A percentile compares a stretch with the other conserved stretches of the same genome.
Conservation (phyloP, 64 coral and sea anemone species). For the Pocillopora verrucosa region DNA sequence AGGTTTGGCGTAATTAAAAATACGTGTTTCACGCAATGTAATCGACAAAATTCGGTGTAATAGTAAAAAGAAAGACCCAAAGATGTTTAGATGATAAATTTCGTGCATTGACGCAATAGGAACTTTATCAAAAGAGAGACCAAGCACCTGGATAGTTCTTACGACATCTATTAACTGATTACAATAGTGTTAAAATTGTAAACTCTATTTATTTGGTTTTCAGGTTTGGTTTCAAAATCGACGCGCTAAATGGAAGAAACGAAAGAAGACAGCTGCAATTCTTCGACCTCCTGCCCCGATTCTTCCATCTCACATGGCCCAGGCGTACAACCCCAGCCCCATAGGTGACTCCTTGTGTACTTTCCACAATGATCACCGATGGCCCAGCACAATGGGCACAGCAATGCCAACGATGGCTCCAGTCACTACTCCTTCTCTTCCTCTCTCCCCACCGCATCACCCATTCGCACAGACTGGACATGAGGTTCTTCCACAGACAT, state of each 20-base stretch:
- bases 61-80: no score
- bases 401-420: constrained; percentile 97
- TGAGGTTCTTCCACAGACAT: constrained; percentile 89
- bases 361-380: constrained; percentile 98
- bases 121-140: neutral
- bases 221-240: constrained; percentile 99
- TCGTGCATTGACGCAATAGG: neutral
- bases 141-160: neutral
- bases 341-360: constrained; percentile 90
- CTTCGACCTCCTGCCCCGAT: constrained; percentile 95
- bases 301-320: constrained; percentile 92
- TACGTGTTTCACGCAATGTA: no score
- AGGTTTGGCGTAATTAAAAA: no score
- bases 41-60: no score
- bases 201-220: neutral
- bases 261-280: constrained; percentile 96
- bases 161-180: neutral
- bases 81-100: no score
- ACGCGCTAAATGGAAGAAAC: constrained; percentile 99
- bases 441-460: constrained; percentile 86
- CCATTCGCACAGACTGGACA: constrained; percentile 91
- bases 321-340: constrained; percentile 91
- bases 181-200: neutral
- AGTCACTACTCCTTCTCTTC: constrained; percentile 76
- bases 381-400: constrained; percentile 87